A percentile compares a stretch with the other conserved stretches of the same genome.
Evolutionary conservation across 2,888 invertebrate species (phyloP).

Genomic region (Plebejus melissa): DNA sequence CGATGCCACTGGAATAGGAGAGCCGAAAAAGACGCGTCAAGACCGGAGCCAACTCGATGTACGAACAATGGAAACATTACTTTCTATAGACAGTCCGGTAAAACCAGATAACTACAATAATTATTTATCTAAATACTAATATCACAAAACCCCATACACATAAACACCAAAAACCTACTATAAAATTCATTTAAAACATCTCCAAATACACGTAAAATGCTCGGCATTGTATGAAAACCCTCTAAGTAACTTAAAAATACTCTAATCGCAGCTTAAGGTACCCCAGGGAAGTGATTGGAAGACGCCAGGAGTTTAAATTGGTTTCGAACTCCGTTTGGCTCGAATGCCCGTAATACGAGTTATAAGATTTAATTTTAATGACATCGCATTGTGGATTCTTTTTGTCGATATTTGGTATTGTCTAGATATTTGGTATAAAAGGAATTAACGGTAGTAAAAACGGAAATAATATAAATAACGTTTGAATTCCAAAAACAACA

Average conservation of each 20-base stretch:
- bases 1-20: too few species aligned
- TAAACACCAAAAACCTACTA: neutral
- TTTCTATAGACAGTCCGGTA: too few species aligned
- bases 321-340: slow-evolving; percentile 66
- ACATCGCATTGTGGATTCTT: neutral
- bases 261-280: slow-evolving; percentile 64
- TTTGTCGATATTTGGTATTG: neutral
- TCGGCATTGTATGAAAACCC: slow-evolving; percentile 29
- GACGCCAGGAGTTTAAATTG: slow-evolving; percentile 76
- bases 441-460: too few species aligned
- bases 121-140: neutral
- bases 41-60: too few species aligned
- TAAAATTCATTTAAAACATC: slow-evolving; percentile 17
- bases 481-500: too few species aligned
- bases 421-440: too few species aligned
- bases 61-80: too few species aligned
- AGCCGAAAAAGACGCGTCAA: too few species aligned
- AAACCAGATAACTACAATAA: neutral
- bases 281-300: slow-evolving; percentile 66
- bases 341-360: slow-evolving; percentile 26
- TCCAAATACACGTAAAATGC: slow-evolving; percentile 14
- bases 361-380: slow-evolving; percentile 28
- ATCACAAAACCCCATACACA: neutral
- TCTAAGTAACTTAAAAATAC: slow-evolving; percentile 47
- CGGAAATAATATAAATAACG: too few species aligned